These are phyloP conservation scores for Isoperla grammatica DNA, from an alignment of 2,888 invertebrate species.

Conservation along the genomic window DNA sequence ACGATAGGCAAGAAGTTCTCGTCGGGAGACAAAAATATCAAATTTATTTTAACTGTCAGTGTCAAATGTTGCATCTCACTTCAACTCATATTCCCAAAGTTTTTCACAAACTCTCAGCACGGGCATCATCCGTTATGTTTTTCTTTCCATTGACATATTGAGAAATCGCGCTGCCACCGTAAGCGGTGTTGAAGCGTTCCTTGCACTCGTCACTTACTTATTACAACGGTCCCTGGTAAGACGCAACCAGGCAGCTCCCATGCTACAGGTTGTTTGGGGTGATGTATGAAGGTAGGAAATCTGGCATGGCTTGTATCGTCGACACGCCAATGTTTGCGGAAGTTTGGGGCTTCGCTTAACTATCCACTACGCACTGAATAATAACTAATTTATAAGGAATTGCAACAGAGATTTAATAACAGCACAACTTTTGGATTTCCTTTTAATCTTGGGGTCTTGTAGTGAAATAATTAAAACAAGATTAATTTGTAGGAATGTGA, in stretches of 20 bases:
- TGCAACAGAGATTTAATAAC: too few species aligned
- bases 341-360: too few species aligned
- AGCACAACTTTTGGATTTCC: too few species aligned
- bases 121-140: conserved; percentile 10
- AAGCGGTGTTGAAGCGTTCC: too few species aligned
- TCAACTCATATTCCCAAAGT: conserved; percentile 7
- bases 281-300: background rate
- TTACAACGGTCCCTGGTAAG: background rate
- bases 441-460: too few species aligned
- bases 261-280: conserved; percentile 7
- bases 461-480: too few species aligned
- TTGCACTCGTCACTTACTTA: conserved; percentile 4
- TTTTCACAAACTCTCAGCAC: background rate
- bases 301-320: too few species aligned
- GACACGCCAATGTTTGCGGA: too few species aligned
- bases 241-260: background rate
- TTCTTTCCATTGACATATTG: conserved; percentile 7
- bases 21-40: conserved; percentile 1
- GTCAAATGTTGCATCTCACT: conserved; percentile 16
- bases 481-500: too few species aligned
- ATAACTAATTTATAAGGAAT: too few species aligned
- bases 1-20: background rate
- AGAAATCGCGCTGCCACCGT: conserved; percentile 2
- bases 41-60: conserved; percentile 14
- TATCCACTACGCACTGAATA: too few species aligned